Evolutionary conservation across 2,113 vertebrate genomes (phyloP), one percentile per base, ranked within the genome.

Genomic region (Tretioscincus oriximinensis): DNA sequence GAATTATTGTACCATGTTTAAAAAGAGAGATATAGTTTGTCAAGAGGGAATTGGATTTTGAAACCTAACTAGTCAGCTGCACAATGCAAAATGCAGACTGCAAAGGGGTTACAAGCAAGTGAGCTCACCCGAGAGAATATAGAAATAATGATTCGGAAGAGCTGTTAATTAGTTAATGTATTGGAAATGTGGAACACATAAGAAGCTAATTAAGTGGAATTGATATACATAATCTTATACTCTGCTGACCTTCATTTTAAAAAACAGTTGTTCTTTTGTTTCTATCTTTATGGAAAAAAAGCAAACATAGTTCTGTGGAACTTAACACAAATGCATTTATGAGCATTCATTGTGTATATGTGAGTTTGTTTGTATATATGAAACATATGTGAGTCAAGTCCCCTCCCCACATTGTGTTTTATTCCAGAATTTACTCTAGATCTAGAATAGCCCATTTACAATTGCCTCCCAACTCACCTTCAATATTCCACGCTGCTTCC

Each of bases 201-300:
- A 85, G 81, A 90, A 90, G 49, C 79, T 85, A 91, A 91, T 91
- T 89, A 92, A 90, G 68, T 80, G 22, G 86, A 90, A 92, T 63
- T 84, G 81, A 91, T 87, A 35, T 66, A 35, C 76, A 58, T 84
- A 80, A 73, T 90, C 84, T 87, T 72, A 31, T 81, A 49, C 73
- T 78, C 67, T 45, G 11, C 3, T 35, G 29, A n/a, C 63, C 26
- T 90, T 91, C 83, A 22, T 68, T 88, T 86, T 85, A 69, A 88
- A 41, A 83, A 41, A 81, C 3, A 90, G 68, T 54, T 4, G 28
- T 83, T 45, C 70, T 75, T 28, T 47, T 35, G 63, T 14, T 69
- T 85, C 72, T 79, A 29, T 61, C 66, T 47, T 77, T 76, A 47
- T 45, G 28, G 63, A 64, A 80, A 28, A 72, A 20, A 9, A 26